Percentiles rank a stretch among this genome's conserved stretches.
Evolutionary conservation across 2,888 invertebrate genomes (phyloP).

Genomic region (Euspilapteryx auroguttella): DNA sequence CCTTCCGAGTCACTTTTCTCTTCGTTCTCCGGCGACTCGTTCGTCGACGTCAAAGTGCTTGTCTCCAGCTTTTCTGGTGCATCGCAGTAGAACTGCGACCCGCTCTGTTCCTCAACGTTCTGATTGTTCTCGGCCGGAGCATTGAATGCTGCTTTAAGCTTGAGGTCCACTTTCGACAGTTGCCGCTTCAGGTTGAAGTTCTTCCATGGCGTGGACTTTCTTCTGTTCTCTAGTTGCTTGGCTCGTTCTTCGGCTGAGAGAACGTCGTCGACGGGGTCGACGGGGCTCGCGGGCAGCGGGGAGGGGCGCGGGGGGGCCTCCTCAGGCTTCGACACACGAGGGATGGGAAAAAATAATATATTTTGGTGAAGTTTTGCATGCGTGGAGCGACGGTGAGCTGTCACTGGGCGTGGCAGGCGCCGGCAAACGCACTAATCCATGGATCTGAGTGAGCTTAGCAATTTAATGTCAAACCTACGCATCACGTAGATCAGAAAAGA

Average conservation of each 20-base stretch:
- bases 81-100: constrained; percentile 43
- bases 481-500: no score
- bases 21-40: constrained; percentile 18
- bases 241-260: constrained; percentile 16
- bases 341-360: constrained; percentile 28
- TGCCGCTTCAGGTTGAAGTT: constrained; percentile 80
- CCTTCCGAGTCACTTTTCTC: no score
- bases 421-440: no score
- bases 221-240: constrained; percentile 55
- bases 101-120: constrained; percentile 21
- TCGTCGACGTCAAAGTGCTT: constrained; percentile 17
- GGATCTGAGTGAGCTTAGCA: no score
- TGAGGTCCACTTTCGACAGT: constrained; percentile 77
- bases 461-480: no score
- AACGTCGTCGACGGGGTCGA: constrained; percentile 9
- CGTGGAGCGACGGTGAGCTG: constrained; percentile 1
- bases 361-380: constrained; percentile 18
- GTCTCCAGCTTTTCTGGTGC: constrained; percentile 17
- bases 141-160: constrained; percentile 68
- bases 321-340: constrained; percentile 32
- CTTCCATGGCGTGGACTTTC: constrained; percentile 74
- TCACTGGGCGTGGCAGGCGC: no score
- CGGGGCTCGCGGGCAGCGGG: constrained; percentile 4
- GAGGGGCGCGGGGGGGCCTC: constrained; percentile 15
- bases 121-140: constrained; percentile 40